Conservation (phyloP, 2,797 vertebrate genomes). For the Synanceia verrucosa region DNA sequence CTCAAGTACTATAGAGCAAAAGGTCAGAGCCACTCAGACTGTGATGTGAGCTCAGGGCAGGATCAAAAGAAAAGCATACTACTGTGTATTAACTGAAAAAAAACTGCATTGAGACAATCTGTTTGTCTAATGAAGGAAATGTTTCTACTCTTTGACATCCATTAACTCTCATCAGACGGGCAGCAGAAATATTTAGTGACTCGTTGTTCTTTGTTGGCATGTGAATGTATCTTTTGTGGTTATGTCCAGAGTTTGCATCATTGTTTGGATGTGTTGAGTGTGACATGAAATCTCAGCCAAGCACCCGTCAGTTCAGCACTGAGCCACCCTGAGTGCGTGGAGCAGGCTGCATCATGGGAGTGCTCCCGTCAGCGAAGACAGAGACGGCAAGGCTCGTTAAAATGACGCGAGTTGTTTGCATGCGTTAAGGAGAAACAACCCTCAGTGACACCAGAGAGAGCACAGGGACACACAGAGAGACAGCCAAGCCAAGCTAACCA, state of each 20-base stretch:
- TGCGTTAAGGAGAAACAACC: constrained; percentile 66
- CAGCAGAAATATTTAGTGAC: constrained; percentile 32
- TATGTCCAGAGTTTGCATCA: constrained; percentile 78
- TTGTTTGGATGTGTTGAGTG: constrained; percentile 57
- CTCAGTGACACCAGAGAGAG: constrained; percentile 66
- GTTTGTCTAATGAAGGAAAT: constrained; percentile 36
- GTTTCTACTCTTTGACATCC: constrained; percentile 65
- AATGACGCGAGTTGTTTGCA: constrained; percentile 70
- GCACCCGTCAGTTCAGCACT: constrained; percentile 47
- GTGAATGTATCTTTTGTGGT: constrained; percentile 51
- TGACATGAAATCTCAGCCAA: constrained; percentile 54
- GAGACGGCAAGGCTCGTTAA: constrained; percentile 67
- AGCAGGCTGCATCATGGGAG: constrained; percentile 47
- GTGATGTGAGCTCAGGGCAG: constrained; percentile 13
- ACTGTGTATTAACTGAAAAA: constrained; percentile 12
- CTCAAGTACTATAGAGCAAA: constrained; percentile 11
- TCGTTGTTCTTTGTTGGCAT: constrained; percentile 46
- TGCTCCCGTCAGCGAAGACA: constrained; percentile 46
- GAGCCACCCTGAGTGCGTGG: constrained; percentile 33
- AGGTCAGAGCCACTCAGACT: constrained; percentile 7
- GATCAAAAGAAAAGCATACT: constrained; percentile 7
- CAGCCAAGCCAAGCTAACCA: constrained; percentile 69
- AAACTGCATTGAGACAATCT: constrained; percentile 23
- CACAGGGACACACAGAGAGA: constrained; percentile 39
- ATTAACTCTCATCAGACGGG: constrained; percentile 64